Conservation (phyloP, 2,797 vertebrate genomes). For the Hydrophis major region DNA sequence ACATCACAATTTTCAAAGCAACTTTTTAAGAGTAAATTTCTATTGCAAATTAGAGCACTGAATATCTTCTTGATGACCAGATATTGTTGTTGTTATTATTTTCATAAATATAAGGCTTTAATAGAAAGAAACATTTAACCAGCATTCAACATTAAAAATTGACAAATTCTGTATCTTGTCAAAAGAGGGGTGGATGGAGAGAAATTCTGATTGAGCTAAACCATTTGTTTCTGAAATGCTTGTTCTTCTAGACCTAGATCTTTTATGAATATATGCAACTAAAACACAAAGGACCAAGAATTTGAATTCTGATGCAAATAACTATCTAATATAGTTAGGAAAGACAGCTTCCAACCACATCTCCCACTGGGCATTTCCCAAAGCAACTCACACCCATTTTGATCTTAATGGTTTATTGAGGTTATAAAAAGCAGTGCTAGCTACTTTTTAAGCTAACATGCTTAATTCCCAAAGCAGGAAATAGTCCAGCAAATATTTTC, state of each 20-base stretch:
- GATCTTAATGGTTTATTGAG: background rate
- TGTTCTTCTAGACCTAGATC: background rate
- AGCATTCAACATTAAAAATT: background rate
- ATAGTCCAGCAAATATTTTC: conserved; percentile 17
- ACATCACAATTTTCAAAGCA: background rate
- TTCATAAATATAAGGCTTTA: background rate
- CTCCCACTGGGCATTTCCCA: background rate
- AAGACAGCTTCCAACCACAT: background rate
- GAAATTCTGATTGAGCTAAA: background rate
- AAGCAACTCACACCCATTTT: background rate
- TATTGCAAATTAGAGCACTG: background rate
- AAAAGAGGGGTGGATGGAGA: background rate
- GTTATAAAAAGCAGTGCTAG: background rate
- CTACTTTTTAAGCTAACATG: background rate
- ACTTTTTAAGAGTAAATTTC: background rate
- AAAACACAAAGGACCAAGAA: background rate
- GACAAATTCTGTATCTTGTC: background rate
- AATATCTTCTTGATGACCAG: background rate
- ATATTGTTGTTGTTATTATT: background rate
- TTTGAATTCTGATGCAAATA: background rate
- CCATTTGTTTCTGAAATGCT: background rate
- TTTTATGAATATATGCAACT: background rate
- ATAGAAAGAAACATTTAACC: background rate
- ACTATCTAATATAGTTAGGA: background rate
- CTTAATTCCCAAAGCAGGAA: background rate